Conservation (phyloP, 2,113 vertebrate genomes). For the Atlantisia rogersi region DNA sequence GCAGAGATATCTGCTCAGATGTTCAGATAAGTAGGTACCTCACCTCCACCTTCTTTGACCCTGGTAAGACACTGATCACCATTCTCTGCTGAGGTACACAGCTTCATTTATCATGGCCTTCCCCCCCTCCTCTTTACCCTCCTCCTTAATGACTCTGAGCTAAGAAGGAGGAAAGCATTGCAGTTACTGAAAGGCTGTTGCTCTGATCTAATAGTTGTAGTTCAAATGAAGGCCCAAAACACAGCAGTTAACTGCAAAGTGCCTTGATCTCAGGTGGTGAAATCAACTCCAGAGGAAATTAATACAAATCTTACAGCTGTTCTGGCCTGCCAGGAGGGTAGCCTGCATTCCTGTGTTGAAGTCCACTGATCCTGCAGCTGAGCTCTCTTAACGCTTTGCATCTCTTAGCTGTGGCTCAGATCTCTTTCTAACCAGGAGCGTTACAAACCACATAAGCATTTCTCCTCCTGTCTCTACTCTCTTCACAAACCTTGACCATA, state of each 20-base stretch:
- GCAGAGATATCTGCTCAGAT: not conserved
- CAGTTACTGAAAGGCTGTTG: not conserved
- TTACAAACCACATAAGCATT: not conserved
- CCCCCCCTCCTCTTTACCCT: not conserved
- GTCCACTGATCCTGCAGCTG: not conserved
- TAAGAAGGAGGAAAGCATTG: not conserved
- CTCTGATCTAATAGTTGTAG: not conserved
- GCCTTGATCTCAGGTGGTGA: not conserved
- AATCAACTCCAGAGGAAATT: not conserved
- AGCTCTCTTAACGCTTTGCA: not conserved
- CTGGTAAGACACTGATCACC: not conserved
- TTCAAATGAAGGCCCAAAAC: not conserved
- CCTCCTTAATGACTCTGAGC: not conserved
- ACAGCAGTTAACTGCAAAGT: not conserved
- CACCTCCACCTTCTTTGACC: not conserved
- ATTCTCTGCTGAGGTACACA: not conserved
- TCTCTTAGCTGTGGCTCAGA: not conserved
- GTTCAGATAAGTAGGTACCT: not conserved
- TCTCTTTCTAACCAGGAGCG: not conserved
- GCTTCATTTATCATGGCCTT: not conserved
- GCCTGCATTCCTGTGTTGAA: not conserved
- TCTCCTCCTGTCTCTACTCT: not conserved
- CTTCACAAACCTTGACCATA: not conserved
- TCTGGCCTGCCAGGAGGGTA: not conserved
- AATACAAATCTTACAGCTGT: not conserved